Base-by-base conservation (phyloP, 2,113 vertebrate genomes). In the Thalassarche chlororhynchos region DNA sequence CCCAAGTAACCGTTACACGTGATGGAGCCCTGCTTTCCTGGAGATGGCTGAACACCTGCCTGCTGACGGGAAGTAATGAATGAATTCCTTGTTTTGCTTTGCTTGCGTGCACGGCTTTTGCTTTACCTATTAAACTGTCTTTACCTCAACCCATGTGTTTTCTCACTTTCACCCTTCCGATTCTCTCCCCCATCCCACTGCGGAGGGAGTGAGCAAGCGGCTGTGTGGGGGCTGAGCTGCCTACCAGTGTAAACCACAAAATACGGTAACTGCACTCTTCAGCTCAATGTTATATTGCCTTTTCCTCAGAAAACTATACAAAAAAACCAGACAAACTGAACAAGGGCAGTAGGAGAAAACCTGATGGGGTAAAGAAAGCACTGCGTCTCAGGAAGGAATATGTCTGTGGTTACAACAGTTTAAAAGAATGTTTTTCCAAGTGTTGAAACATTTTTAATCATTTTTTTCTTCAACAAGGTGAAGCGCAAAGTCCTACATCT, bases 161-260 rank as follows among this genome's bases (percentile, higher is more conserved):
- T 62, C 47, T 31, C 17, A 58, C 8, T 58, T 36, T 72, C 62
- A 72, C 46, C 8, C 6, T 83, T 65, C 10, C 2, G 4, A 10
- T 29, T 26, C 28, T 69, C 28, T 29, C 29, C 19, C 16, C 20
- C n/a, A 52, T 32, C 28, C 20, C 14, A 20, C 16, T 38, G 38
- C 26, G 10, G 2, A 7, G 10, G 14, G 4, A 76, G 10, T 44
- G 26, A 87, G 55, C 1, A 1, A 57, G 26, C 4, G 3, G n/a
- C 31, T 55, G 31, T 9, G 21, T 44, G 55, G 23, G n/a, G n/a
- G 6, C n/a, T 61, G 19, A 76, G 61, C n/a, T 69, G 29, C 17
- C 51, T 58, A 71, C 38, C 20, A 55, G 18, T 8, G 14, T 32
- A 62, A 62, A 80, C 20, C 29, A 68, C 14, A 87, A 71, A 62